These are phyloP conservation scores for Sturmia bella DNA, from an alignment of 2,888 invertebrate species.

Conservation along the genomic window DNA sequence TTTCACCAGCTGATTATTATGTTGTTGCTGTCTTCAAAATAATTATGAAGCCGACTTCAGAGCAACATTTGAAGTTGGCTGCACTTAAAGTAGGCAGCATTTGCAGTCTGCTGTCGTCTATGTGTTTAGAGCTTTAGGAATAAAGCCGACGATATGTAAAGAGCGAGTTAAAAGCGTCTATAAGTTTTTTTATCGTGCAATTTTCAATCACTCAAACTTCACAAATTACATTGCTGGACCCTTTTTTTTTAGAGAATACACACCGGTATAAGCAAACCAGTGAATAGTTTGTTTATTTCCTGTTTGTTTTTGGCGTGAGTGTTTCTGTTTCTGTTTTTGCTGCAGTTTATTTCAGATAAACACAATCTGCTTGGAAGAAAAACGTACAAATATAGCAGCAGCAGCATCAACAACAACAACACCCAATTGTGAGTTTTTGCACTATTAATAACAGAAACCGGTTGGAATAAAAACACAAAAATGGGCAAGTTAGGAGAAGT, in stretches of 20 bases:
- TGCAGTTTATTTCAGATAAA: slow-evolving; percentile 42
- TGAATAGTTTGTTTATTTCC: slow-evolving; percentile 37
- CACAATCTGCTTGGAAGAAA: slow-evolving; percentile 20
- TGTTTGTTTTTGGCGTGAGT: slow-evolving; percentile 36
- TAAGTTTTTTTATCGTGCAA: not conserved
- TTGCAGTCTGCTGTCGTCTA: too few species aligned
- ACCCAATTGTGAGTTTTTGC: slow-evolving; percentile 39
- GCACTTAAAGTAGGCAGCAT: too few species aligned
- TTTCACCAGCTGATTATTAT: too few species aligned
- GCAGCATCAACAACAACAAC: slow-evolving; percentile 14
- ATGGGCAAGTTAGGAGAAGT: slow-evolving; percentile 40
- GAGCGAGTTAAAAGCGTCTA: too few species aligned
- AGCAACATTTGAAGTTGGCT: too few species aligned
- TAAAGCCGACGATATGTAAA: too few species aligned
- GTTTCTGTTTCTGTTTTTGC: not conserved
- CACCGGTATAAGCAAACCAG: slow-evolving; percentile 24
- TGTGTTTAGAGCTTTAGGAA: too few species aligned
- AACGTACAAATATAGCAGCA: not conserved
- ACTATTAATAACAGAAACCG: slow-evolving; percentile 43
- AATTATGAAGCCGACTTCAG: too few species aligned
- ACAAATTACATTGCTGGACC: slow-evolving; percentile 11
- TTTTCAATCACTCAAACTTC: not conserved
- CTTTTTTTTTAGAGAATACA: slow-evolving; percentile 22
- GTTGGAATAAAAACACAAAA: slow-evolving; percentile 33
- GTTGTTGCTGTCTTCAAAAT: too few species aligned